These are phyloP conservation scores for Antheraea mylitta DNA, from an alignment of 1,140 invertebrate species.

Conservation along the genomic window DNA sequence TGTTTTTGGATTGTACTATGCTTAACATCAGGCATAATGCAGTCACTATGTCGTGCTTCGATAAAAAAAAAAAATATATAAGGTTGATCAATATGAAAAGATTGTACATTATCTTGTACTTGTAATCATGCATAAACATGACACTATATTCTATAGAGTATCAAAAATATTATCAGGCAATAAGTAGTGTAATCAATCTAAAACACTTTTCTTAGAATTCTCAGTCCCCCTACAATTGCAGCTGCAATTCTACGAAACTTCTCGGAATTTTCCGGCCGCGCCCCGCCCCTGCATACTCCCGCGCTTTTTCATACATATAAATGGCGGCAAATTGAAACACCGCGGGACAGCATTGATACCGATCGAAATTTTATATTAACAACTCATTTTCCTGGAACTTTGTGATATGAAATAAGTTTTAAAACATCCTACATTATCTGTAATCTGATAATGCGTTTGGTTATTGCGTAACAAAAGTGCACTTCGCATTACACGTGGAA, in stretches of 20 bases:
- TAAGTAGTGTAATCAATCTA: neutral
- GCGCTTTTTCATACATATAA: constrained; percentile 1
- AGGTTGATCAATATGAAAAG: no score
- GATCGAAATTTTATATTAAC: constrained; percentile 1
- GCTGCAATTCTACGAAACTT: constrained; percentile 48
- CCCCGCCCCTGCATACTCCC: neutral
- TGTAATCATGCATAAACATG: no score
- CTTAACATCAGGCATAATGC: no score
- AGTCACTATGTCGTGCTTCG: no score
- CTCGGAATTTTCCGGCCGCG: neutral
- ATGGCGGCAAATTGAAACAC: constrained; percentile 2
- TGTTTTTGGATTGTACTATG: no score
- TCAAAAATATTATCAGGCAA: no score
- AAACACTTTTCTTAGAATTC: neutral
- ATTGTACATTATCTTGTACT: no score
- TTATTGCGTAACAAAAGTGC: neutral
- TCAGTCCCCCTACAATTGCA: constrained; percentile 16
- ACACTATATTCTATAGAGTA: no score
- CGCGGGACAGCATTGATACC: neutral
- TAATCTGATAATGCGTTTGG: neutral
- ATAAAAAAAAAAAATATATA: no score
- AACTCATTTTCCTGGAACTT: constrained; percentile 10
- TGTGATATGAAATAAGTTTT: neutral
- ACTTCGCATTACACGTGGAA: no score
- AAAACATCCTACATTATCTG: neutral